Conservation (phyloP, 2,888 invertebrate species). For the Scaptomyza cyrtandrae region DNA sequence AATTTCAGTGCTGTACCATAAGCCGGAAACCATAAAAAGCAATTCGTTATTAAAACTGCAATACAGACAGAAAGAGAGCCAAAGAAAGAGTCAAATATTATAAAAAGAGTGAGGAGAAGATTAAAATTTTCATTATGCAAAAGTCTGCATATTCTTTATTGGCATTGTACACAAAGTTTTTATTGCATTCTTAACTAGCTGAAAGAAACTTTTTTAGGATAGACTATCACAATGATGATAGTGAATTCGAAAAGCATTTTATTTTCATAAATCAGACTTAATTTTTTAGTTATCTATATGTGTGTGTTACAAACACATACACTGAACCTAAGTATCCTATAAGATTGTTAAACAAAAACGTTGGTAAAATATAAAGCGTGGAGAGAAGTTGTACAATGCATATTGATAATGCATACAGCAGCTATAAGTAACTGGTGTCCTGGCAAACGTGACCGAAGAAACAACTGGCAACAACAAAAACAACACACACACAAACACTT, state of each 20-base stretch:
- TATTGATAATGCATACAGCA: conserved; percentile 79
- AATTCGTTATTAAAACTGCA: conserved; percentile 78
- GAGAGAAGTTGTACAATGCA: conserved; percentile 62
- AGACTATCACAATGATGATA: not conserved
- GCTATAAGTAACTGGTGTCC: conserved; percentile 74
- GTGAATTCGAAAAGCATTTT: not conserved
- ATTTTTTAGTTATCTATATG: not conserved
- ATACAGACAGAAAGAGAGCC: conserved; percentile 20
- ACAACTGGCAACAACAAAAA: conserved; percentile 35
- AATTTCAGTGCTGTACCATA: conserved; percentile 69
- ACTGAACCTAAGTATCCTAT: conserved; percentile 10
- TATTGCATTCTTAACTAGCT: not conserved
- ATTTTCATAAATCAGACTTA: not conserved
- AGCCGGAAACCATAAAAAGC: conserved; percentile 80
- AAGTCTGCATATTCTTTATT: conserved; percentile 23
- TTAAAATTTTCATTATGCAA: not conserved
- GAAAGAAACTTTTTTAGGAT: not conserved
- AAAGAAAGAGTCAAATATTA: conserved; percentile 9
- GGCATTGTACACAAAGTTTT: not conserved
- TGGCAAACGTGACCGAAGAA: conserved; percentile 73
- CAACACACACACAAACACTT: conserved; percentile 21
- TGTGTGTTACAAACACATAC: not conserved
- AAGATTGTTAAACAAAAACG: conserved; percentile 9
- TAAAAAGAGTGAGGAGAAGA: conserved; percentile 3
- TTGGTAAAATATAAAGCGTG: conserved; percentile 40